These are phyloP conservation scores for Gerris buenoi DNA, from an alignment of 1,140 invertebrate genomes.

Conservation along the genomic window DNA sequence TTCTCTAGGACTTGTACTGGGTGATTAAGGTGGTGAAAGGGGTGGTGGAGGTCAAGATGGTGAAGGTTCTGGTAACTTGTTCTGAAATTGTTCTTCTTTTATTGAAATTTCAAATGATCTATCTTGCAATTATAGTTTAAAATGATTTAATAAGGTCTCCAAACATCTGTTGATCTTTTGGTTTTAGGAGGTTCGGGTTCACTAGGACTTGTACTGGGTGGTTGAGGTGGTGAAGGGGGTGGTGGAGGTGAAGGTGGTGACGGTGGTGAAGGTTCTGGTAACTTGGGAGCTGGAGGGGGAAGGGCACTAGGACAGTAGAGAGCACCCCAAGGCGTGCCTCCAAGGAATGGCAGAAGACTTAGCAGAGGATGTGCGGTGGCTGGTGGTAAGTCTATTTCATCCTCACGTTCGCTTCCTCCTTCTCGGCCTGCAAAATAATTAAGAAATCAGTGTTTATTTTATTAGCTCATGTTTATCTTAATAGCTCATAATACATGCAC, in stretches of 20 bases:
- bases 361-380: neutral
- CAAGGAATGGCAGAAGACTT: neutral
- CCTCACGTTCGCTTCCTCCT: neutral
- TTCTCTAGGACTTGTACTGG: neutral
- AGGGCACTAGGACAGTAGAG: neutral
- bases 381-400: neutral
- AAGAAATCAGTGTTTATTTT: too few species aligned
- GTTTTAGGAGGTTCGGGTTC: conserved; percentile 5
- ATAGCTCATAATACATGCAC: too few species aligned
- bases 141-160: conserved; percentile 20
- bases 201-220: neutral
- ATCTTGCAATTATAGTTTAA: too few species aligned
- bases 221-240: neutral
- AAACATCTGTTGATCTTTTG: conserved; percentile 18
- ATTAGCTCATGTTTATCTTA: too few species aligned
- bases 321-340: neutral
- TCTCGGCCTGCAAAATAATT: neutral
- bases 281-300: neutral
- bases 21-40: neutral
- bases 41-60: neutral
- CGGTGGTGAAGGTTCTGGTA: neutral
- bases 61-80: neutral
- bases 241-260: neutral
- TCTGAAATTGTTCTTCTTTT: too few species aligned
- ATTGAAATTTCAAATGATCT: too few species aligned